Percentiles rank a stretch among this genome's conserved stretches.
These are phyloP conservation scores for Valencia hispanica DNA, from an alignment of 2,797 vertebrate genomes.

Conservation along the genomic window DNA sequence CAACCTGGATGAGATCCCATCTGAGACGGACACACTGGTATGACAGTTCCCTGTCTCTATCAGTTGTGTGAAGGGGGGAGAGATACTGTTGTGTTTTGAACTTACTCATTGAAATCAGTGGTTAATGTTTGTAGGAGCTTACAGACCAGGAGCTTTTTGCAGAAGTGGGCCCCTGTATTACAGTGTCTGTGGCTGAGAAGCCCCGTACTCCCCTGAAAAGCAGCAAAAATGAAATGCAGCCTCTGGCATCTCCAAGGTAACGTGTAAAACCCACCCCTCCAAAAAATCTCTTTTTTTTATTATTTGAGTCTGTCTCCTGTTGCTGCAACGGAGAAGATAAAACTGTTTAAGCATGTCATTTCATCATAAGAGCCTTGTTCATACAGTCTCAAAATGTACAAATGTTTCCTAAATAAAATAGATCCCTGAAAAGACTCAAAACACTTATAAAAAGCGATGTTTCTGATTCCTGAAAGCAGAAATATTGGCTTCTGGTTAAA, in stretches of 20 bases:
- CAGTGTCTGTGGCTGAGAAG: constrained; percentile 86
- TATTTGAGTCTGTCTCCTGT: background rate
- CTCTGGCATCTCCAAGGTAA: constrained; percentile 86
- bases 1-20: constrained; percentile 84
- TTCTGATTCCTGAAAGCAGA: no score
- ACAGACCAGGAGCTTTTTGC: constrained; percentile 85
- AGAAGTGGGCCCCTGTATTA: constrained; percentile 83
- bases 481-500: no score
- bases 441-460: no score
- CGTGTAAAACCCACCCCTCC: no score
- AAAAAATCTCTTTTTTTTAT: background rate
- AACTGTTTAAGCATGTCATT: no score
- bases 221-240: constrained; percentile 83
- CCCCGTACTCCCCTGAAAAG: constrained; percentile 87
- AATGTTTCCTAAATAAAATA: no score
- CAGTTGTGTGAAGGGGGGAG: constrained; percentile 7
- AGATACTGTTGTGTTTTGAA: constrained; percentile 14
- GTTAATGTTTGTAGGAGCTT: constrained; percentile 76
- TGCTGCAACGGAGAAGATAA: no score
- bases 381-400: no score
- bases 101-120: background rate
- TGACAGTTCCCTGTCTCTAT: constrained; percentile 2
- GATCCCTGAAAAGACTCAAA: no score
- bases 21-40: constrained; percentile 85
- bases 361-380: no score